Percentiles rank a stretch among this genome's conserved stretches.
phyloP scores from a whole-genome alignment of 2,888 invertebrate genomes.

The Adelphocoris suturalis region DNA sequence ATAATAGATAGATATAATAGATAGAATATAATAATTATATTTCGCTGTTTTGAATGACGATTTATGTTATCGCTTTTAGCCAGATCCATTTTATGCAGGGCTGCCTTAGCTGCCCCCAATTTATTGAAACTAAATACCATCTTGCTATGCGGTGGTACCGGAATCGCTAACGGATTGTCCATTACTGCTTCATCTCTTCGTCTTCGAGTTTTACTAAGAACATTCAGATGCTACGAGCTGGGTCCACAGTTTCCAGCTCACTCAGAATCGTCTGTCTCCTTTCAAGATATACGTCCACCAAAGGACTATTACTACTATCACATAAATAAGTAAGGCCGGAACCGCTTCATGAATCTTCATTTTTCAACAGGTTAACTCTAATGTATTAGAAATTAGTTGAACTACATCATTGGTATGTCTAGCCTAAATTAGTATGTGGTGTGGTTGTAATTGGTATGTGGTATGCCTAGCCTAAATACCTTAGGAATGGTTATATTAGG shows the following conservation, averaged over 20 bases:
- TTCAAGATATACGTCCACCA: conserved; percentile 10
- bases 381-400: too few species aligned
- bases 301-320: conserved; percentile 37
- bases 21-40: too few species aligned
- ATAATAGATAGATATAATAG: too few species aligned
- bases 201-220: not conserved
- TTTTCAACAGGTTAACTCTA: not conserved
- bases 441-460: too few species aligned
- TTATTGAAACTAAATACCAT: conserved; percentile 85
- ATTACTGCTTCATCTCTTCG: conserved; percentile 85
- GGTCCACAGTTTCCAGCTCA: conserved; percentile 46
- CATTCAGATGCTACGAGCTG: conserved; percentile 40
- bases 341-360: not conserved
- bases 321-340: conserved; percentile 46
- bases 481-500: too few species aligned
- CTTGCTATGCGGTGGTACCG: conserved; percentile 83
- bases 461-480: too few species aligned
- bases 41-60: too few species aligned
- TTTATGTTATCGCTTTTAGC: conserved; percentile 80
- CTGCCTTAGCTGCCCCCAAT: conserved; percentile 86
- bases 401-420: too few species aligned
- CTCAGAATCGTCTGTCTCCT: conserved; percentile 21
- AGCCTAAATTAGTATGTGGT: too few species aligned
- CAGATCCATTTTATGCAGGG: conserved; percentile 88
- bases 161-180: conserved; percentile 90